A percentile compares a stretch with the other conserved stretches of the same genome.
phyloP scores from a whole-genome alignment of 2,797 vertebrate genomes.

The Calcarius lapponicus region DNA sequence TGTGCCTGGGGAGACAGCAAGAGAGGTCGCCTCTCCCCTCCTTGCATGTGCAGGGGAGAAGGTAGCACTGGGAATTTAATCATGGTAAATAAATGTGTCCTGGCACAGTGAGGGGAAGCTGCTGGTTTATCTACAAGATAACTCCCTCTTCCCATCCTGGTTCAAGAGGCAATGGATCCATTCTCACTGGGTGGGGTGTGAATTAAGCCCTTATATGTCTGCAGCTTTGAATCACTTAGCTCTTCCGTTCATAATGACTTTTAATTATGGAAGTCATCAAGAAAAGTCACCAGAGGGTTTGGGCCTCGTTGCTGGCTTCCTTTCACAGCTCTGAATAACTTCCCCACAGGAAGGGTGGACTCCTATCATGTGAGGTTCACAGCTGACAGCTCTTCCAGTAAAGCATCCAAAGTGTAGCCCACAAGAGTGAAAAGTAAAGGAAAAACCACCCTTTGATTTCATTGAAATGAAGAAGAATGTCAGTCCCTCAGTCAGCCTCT shows the following conservation, averaged over 20 bases:
- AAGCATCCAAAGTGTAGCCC: slow-evolving; percentile 8
- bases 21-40: background rate
- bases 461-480: slow-evolving; percentile 29
- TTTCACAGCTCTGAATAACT: slow-evolving; percentile 68
- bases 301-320: slow-evolving; percentile 57
- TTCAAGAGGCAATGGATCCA: background rate
- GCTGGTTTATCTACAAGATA: slow-evolving; percentile 5
- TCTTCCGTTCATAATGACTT: slow-evolving; percentile 62
- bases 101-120: slow-evolving; percentile 7
- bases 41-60: background rate
- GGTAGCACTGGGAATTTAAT: background rate
- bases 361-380: slow-evolving; percentile 52
- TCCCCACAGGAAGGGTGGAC: slow-evolving; percentile 69
- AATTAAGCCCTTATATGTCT: slow-evolving; percentile 25
- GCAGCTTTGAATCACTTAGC: slow-evolving; percentile 46
- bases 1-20: background rate
- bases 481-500: slow-evolving; percentile 3
- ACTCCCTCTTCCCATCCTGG: background rate
- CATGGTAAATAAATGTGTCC: background rate
- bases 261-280: slow-evolving; percentile 67
- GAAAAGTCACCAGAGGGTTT: slow-evolving; percentile 61
- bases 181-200: slow-evolving; percentile 46
- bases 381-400: slow-evolving; percentile 63
- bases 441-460: slow-evolving; percentile 29
- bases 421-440: slow-evolving; percentile 37